Base-by-base conservation (phyloP, 2,888 invertebrate genomes). In the Ichneumoninae sp. region DNA sequence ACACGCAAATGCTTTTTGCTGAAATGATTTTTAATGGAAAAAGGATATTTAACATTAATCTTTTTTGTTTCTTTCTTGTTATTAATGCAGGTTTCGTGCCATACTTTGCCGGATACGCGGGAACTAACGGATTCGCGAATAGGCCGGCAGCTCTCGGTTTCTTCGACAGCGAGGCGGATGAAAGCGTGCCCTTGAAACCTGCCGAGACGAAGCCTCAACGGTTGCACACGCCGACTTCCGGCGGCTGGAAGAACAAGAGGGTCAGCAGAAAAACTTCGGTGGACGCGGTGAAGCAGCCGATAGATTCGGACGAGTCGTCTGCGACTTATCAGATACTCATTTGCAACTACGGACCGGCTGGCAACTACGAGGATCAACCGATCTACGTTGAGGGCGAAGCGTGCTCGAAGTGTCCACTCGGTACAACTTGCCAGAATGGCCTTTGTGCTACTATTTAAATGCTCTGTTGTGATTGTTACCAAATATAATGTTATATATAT, bases 301-400 rank as follows among this genome's bases (percentile, higher is more conserved):
- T 71, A 16, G 0, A 33, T 13, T 30, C 54, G n/a, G 30, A 33
- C 52, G 57, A 50, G 57, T 71, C 54, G 54, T 52, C 71, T 8
- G 40, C 52, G 19, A 52, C 6, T 50, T 65, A 83, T 44, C 76
- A 83, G n/a, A 80, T 83, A 19, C 66, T 80, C 10, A 50, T 83
- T 66, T 83, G 83, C 26, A 83, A 83, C 44, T 83, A 83, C 16
- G 83, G 83, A 66, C 76, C 83, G 33, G 36, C 68, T 3, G 83
- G 80, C 33, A 83, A 83, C 44, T 71, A 69, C 40, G 13, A 19
- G 1, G 30, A 44, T n/a, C 33, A 76, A 54, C 57, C 80, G 22
- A 26, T 83, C 40, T 83, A 83, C 60, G 57, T 57, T 19, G 47
- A 47, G 50, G 76, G 80, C 26, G 6, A 57, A 66, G 40, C 75